Base-by-base conservation (phyloP, 2,888 invertebrate genomes). In the Lycia hirtaria region DNA sequence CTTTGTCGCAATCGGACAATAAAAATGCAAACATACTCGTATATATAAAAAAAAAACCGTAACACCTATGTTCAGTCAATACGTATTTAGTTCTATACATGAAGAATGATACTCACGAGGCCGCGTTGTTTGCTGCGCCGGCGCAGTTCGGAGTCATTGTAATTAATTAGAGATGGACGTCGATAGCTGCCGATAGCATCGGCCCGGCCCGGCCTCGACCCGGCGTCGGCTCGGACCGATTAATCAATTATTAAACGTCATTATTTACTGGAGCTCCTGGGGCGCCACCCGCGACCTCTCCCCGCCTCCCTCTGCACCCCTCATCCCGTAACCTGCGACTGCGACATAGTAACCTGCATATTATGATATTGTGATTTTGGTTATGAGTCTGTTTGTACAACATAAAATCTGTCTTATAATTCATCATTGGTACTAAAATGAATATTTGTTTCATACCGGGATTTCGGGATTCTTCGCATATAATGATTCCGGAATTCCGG, bases 171-270 rank as follows among this genome's bases (percentile, higher is more conserved):
- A 83, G 78, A 80, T 72, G 80, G 79, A 82, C 79, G 19, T 20
- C 71, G 37, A 37, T 19, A 37, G 37, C 10, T 19, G 68, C 63
- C 17, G 65, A 62, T 62, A 60, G 52, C 57, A 58, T 63, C 65
- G 47, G 38, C 32, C 32, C 20, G 62, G 66, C 45, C 68, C 65
- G 59, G 72, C 62, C 9, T 69, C 62, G 65, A 60, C 62, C 64
- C 68, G 70, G 56, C 65, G 19, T 6, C 65, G 71, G 61, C 68
- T 65, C 75, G 71, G 73, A 68, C 71, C 75, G 74, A 88, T 88
- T 85, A 83, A 88, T 89, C 88, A 89, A 86, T 85, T 83, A 87
- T 83, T 80, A 83, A 81, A 85, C 82, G 85, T 88, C 86, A 87
- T 88, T 85, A 88, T 84, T 88, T 77, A 87, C 68, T 64, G 68